Conservation (phyloP, 92 coral and sea anemone species). For the Actinernus sp. region DNA sequence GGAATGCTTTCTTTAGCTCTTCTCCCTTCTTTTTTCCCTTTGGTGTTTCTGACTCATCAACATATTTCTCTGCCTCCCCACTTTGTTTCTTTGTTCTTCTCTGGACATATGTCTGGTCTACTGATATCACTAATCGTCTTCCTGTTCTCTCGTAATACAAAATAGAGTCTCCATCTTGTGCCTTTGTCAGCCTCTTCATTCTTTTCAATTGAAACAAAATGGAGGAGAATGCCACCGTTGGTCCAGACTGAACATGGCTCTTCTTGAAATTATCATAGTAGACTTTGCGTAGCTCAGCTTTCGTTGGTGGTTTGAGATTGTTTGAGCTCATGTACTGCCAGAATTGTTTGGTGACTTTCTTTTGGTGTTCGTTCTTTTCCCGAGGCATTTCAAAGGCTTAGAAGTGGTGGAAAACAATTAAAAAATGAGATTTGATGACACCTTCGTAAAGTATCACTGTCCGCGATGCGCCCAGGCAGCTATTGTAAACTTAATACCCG, state of each 20-base stretch:
- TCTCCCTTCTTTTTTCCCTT: constrained; percentile 12
- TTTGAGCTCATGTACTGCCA: constrained; percentile 65
- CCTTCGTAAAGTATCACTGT: too few species aligned
- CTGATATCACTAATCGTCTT: constrained; percentile 62
- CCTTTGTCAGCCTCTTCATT: constrained; percentile 56
- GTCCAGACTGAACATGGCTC: constrained; percentile 4
- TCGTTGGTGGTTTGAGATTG: constrained; percentile 59
- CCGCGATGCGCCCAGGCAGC: too few species aligned
- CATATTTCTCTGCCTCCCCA: constrained; percentile 25
- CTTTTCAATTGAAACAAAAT: constrained; percentile 61
- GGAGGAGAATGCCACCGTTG: constrained; percentile 45
- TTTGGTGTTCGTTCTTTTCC: constrained; percentile 16
- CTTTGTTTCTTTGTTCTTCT: constrained; percentile 38
- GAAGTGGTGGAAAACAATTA: background rate
- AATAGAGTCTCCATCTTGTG: constrained; percentile 52
- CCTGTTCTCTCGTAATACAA: constrained; percentile 66
- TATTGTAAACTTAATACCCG: too few species aligned
- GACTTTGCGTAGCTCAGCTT: constrained; percentile 56
- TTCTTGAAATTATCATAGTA: constrained; percentile 60
- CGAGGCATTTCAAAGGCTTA: constrained; percentile 40
- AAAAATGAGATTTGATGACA: background rate
- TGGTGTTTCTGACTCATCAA: constrained; percentile 19
- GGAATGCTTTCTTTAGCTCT: constrained; percentile 58
- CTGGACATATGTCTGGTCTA: constrained; percentile 75
- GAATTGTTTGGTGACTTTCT: constrained; percentile 42